These are phyloP conservation scores for Coelogynopora nodosa DNA, from an alignment of 2,888 invertebrate genomes.

Conservation along the genomic window DNA sequence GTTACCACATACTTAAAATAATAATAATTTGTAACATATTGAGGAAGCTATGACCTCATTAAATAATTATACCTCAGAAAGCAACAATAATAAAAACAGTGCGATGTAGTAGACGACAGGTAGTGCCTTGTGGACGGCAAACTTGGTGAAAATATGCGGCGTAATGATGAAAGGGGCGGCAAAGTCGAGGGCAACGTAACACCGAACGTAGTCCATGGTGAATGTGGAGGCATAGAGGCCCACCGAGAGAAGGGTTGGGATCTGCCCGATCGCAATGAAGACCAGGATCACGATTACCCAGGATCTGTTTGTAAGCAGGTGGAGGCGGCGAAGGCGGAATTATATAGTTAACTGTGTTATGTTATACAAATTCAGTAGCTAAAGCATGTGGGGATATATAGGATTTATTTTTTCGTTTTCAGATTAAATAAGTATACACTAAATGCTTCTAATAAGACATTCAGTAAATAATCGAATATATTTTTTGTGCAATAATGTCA, in stretches of 20 bases:
- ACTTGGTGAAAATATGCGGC: constrained; percentile 43
- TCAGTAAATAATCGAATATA: too few species aligned
- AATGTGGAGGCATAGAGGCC: constrained; percentile 25
- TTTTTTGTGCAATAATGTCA: too few species aligned
- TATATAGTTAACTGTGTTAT: too few species aligned
- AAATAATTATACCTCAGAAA: constrained; percentile 23
- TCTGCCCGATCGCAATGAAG: constrained; percentile 8
- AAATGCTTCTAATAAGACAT: too few species aligned
- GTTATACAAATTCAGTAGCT: too few species aligned
- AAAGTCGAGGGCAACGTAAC: constrained; percentile 38
- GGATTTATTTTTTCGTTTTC: too few species aligned
- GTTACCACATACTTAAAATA: too few species aligned
- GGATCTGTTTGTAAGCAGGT: not conserved
- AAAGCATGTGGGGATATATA: too few species aligned
- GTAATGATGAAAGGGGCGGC: constrained; percentile 37
- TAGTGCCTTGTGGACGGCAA: constrained; percentile 30
- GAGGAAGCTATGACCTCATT: too few species aligned
- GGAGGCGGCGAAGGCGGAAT: not conserved
- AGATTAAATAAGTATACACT: too few species aligned
- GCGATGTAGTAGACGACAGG: constrained; percentile 36
- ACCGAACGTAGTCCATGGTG: constrained; percentile 28
- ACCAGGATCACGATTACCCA: constrained; percentile 40
- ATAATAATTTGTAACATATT: too few species aligned
- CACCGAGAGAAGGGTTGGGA: constrained; percentile 40
- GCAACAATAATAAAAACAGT: constrained; percentile 27